These are phyloP conservation scores for Mamestra configurata DNA, from an alignment of 1,140 invertebrate genomes.

Conservation along the genomic window DNA sequence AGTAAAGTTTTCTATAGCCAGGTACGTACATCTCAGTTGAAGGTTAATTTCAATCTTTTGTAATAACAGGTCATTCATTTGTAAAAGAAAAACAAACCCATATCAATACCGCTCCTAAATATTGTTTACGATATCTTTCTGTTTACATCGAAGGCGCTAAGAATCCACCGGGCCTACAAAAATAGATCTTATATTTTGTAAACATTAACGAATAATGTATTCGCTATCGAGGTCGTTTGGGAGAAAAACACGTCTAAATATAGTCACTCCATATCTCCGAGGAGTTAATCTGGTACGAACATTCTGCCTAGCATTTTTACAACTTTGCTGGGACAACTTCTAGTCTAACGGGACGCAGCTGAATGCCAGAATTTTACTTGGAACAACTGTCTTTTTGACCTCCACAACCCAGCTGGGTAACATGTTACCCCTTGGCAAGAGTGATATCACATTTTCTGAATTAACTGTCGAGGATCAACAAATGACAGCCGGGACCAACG, in stretches of 20 bases:
- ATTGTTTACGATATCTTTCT: slow-evolving; percentile 35
- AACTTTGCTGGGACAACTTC: too few species aligned
- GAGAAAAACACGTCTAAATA: slow-evolving; percentile 14
- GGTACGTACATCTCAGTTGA: not conserved
- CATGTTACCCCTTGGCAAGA: too few species aligned
- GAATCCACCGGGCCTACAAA: slow-evolving; percentile 4
- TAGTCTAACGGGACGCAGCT: too few species aligned
- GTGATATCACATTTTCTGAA: too few species aligned
- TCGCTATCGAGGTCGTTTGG: not conserved
- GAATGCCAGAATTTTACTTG: too few species aligned
- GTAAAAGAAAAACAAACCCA: slow-evolving; percentile 20
- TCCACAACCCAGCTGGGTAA: too few species aligned
- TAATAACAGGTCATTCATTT: not conserved
- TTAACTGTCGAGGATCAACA: too few species aligned
- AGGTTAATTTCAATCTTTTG: not conserved
- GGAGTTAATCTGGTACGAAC: too few species aligned
- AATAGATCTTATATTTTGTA: slow-evolving; percentile 32
- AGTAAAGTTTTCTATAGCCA: not conserved
- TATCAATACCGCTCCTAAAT: not conserved
- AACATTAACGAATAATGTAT: slow-evolving; percentile 26
- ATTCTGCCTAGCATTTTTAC: too few species aligned
- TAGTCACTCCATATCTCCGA: not conserved
- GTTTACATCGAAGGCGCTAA: slow-evolving; percentile 33
- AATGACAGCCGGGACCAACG: too few species aligned
- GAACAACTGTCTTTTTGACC: too few species aligned